Evolutionary conservation across 2,113 vertebrate species (phyloP).

Genomic region (Hoplias malabaricus): DNA sequence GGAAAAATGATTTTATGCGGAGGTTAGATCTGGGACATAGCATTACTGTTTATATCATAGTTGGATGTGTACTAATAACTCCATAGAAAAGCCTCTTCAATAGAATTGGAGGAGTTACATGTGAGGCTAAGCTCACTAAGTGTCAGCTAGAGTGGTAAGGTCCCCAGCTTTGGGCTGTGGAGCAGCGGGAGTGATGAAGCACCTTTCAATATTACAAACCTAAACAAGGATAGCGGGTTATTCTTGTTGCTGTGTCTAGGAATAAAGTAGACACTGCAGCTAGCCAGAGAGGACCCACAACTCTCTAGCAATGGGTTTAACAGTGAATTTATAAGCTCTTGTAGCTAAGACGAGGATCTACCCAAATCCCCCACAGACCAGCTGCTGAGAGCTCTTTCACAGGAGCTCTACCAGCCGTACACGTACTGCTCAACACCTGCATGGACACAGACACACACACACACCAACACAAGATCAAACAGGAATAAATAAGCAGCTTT

Average conservation of each 20-base stretch:
- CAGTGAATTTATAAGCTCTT: neutral
- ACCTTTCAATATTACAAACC: too few relatives aligned
- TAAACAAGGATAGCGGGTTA: neutral
- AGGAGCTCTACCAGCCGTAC: neutral
- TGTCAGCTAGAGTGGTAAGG: too few relatives aligned
- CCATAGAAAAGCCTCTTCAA: neutral
- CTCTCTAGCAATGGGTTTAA: neutral
- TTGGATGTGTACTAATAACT: neutral
- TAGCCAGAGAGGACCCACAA: neutral
- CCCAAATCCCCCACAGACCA: neutral
- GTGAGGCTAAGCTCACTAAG: too few relatives aligned
- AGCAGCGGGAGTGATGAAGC: too few relatives aligned
- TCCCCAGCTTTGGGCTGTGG: too few relatives aligned
- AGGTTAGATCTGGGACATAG: neutral
- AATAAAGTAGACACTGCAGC: neutral
- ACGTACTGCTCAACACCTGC: slow-evolving; percentile 4
- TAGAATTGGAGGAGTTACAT: too few relatives aligned
- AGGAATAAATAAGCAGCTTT: neutral
- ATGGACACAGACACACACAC: slow-evolving; percentile 29
- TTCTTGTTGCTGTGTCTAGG: neutral
- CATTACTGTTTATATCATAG: neutral
- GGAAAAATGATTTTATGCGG: neutral
- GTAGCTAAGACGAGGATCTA: neutral
- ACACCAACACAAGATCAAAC: slow-evolving; percentile 32
- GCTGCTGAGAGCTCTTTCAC: neutral